phyloP scores from a whole-genome alignment of 2,113 vertebrate genomes.

The Xiphophorus couchianus region DNA sequence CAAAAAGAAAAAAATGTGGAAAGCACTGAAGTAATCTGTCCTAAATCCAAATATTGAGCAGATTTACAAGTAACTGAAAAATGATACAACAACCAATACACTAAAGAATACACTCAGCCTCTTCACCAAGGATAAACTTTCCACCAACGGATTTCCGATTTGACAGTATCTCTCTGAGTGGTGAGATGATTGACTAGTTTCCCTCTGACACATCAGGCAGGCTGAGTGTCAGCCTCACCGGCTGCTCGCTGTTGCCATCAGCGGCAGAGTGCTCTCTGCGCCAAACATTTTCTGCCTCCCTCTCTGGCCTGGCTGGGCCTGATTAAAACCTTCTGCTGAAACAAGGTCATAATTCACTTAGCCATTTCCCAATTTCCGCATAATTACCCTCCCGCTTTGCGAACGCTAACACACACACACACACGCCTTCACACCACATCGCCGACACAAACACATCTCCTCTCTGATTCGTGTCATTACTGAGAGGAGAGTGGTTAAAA shows the following conservation, averaged over 20 bases:
- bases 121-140: not conserved
- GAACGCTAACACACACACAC: constrained; percentile 38
- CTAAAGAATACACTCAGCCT: not conserved
- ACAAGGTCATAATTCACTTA: constrained; percentile 84
- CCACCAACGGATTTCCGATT: not conserved
- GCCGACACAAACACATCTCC: constrained; percentile 65
- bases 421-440: constrained; percentile 33
- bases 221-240: constrained; percentile 38
- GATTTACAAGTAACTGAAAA: not conserved
- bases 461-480: constrained; percentile 79
- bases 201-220: constrained; percentile 27
- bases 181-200: constrained; percentile 23
- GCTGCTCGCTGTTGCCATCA: constrained; percentile 35
- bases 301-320: constrained; percentile 67
- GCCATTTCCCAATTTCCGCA: constrained; percentile 80
- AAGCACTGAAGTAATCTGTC: not conserved
- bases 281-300: constrained; percentile 35
- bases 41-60: not conserved
- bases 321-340: constrained; percentile 79
- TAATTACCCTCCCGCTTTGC: constrained; percentile 75
- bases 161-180: constrained; percentile 1
- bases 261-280: constrained; percentile 26
- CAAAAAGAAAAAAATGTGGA: not conserved
- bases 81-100: not conserved
- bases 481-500: constrained; percentile 75